These are phyloP conservation scores for Corythaeola cristata DNA, from an alignment of 2,113 vertebrate species.

Conservation along the genomic window DNA sequence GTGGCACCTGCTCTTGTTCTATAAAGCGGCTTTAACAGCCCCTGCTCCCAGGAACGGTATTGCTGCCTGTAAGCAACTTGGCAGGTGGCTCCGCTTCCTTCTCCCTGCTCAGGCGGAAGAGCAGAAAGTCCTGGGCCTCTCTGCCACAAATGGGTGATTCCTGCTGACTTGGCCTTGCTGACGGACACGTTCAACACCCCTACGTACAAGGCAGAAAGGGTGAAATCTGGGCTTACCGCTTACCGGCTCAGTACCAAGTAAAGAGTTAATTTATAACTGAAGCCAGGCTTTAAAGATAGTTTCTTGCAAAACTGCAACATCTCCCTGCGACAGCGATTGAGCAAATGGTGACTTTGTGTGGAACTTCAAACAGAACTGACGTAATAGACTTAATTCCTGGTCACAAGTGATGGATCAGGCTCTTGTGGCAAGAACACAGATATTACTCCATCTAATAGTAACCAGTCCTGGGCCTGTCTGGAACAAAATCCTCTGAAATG, in stretches of 20 bases:
- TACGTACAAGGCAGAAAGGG: background rate
- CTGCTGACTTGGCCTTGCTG: background rate
- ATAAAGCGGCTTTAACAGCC: background rate
- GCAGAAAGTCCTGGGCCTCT: background rate
- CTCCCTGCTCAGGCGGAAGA: background rate
- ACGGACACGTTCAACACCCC: rapidly evolving
- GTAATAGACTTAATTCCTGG: background rate
- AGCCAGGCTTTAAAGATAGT: background rate
- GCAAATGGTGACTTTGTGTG: background rate
- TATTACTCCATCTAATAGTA: background rate
- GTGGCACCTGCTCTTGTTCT: background rate
- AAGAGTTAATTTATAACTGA: background rate
- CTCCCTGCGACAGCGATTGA: background rate
- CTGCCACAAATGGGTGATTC: background rate
- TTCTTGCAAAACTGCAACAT: background rate
- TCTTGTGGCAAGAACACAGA: background rate
- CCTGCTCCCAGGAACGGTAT: background rate
- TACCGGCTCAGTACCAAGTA: background rate
- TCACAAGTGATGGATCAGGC: background rate
- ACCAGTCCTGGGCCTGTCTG: background rate
- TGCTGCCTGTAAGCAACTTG: background rate
- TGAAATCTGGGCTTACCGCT: background rate
- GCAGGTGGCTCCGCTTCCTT: background rate
- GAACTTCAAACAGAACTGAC: background rate
- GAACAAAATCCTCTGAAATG: background rate